Conservation (phyloP, 2,113 vertebrate species). For the Columba livia region DNA sequence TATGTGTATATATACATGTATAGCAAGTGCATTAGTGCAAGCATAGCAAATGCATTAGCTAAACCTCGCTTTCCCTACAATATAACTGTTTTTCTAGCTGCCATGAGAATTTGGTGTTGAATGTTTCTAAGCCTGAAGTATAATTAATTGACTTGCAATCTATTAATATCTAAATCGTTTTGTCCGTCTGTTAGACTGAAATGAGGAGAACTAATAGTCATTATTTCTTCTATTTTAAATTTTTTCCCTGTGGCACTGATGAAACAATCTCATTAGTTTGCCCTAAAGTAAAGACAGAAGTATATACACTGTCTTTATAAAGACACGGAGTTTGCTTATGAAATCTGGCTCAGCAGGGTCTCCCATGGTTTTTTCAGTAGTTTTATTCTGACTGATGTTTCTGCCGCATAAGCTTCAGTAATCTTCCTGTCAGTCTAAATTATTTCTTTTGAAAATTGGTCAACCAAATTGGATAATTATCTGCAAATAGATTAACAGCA, state of each 20-base stretch:
- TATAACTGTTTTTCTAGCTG: background rate
- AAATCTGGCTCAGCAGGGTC: background rate
- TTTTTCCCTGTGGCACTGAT: background rate
- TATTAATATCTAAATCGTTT: background rate
- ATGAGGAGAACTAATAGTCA: background rate
- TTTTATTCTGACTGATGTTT: background rate
- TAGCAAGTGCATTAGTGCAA: background rate
- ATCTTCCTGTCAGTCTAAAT: background rate
- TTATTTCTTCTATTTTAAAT: background rate
- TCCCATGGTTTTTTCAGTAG: background rate
- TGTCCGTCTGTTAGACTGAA: background rate
- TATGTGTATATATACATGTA: no score
- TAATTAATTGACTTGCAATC: background rate
- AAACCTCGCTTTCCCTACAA: background rate
- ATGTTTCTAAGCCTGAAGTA: background rate
- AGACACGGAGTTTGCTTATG: background rate
- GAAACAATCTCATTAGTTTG: background rate
- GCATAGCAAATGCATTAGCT: background rate
- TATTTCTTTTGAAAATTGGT: constrained; percentile 17
- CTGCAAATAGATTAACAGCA: constrained; percentile 5
- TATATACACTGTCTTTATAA: background rate
- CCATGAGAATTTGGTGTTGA: background rate
- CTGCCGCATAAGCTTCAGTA: background rate
- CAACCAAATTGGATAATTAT: constrained; percentile 4
- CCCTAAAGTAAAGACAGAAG: background rate